These are phyloP conservation scores for Harpagus bidentatus DNA, from an alignment of 2,113 vertebrate species.

Conservation along the genomic window DNA sequence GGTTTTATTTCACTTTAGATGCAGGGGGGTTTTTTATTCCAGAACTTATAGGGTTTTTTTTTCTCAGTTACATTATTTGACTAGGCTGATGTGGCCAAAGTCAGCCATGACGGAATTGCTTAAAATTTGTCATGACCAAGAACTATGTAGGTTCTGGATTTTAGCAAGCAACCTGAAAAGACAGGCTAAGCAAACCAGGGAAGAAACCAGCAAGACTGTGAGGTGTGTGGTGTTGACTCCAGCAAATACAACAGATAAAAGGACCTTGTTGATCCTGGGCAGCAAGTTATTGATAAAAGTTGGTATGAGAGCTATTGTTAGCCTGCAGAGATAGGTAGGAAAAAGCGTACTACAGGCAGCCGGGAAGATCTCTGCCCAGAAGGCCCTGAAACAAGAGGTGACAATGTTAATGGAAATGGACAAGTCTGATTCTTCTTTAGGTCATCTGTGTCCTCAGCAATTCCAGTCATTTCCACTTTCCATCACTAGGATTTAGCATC, in stretches of 20 bases:
- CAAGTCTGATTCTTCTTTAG: conserved; percentile 29
- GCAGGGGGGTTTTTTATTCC: not conserved
- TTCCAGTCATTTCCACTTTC: conserved; percentile 31
- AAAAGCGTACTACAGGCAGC: not conserved
- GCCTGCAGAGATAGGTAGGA: not conserved
- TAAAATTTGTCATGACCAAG: not conserved
- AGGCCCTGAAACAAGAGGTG: not conserved
- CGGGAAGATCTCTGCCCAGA: not conserved
- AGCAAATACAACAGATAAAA: not conserved
- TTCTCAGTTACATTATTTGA: not conserved
- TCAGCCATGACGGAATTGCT: not conserved
- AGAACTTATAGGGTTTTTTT: not conserved
- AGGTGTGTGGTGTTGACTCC: not conserved
- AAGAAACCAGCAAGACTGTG: accelerated
- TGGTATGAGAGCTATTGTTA: not conserved
- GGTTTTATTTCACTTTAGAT: not conserved
- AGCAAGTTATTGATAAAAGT: not conserved
- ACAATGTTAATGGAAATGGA: conserved; percentile 19
- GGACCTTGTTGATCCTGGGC: not conserved
- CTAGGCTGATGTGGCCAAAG: not conserved
- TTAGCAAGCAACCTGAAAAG: not conserved
- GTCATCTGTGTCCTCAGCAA: conserved; percentile 8
- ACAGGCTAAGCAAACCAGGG: not conserved
- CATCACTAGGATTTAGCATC: conserved; percentile 45
- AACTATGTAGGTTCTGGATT: not conserved